Conservation (phyloP, 1,140 invertebrate species). For the Theocolax elegans region DNA sequence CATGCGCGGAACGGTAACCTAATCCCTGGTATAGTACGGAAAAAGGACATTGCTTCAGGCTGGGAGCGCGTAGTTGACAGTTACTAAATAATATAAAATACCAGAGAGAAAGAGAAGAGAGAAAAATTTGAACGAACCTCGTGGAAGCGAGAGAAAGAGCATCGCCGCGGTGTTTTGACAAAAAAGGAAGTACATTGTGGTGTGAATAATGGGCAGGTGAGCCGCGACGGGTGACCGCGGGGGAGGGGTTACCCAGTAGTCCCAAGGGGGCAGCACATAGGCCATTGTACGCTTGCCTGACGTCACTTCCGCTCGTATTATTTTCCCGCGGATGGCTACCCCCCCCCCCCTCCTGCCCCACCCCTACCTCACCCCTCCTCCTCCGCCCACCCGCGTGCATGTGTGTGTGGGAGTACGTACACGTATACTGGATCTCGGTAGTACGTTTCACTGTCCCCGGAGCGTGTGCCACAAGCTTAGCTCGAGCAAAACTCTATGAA, state of each 20-base stretch:
- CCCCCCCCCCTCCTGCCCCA: not conserved
- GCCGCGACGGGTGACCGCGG: constrained; percentile 24
- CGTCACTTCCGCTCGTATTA: constrained; percentile 61
- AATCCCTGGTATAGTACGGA: not conserved
- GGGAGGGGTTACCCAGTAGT: not conserved
- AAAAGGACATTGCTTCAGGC: not conserved
- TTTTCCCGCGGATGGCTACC: constrained; percentile 47
- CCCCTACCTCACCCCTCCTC: not conserved
- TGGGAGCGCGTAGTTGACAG: not conserved
- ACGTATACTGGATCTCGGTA: no score
- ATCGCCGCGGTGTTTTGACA: constrained; percentile 47
- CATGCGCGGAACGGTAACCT: not conserved
- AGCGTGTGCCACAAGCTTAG: no score
- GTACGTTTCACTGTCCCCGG: not conserved
- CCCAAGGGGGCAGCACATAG: constrained; percentile 40
- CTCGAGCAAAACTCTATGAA: no score
- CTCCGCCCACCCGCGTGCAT: not conserved
- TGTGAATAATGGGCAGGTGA: constrained; percentile 57
- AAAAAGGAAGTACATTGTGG: constrained; percentile 59
- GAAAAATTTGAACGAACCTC: not conserved
- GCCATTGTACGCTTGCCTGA: constrained; percentile 52
- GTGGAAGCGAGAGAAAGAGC: not conserved
- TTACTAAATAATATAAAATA: constrained; percentile 21
- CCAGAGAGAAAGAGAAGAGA: not conserved
- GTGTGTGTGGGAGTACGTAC: no score